Conservation (phyloP, 2,797 vertebrate genomes). For the Melanogrammus aeglefinus region DNA sequence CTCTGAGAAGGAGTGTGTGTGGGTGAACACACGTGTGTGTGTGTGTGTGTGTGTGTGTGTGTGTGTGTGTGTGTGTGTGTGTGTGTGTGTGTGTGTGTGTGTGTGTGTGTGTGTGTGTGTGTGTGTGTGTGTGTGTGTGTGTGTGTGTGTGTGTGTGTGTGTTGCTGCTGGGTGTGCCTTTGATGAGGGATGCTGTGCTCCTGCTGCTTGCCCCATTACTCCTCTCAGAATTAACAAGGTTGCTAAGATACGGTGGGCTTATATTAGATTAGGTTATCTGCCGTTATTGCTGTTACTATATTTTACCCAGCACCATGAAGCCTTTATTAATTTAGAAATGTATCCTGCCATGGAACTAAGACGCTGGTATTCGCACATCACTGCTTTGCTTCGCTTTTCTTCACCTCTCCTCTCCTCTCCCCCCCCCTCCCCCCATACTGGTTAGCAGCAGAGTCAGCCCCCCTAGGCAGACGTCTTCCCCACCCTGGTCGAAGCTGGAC, state of each 20-base stretch:
- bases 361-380: constrained; percentile 51
- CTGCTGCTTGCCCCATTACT: constrained; percentile 67
- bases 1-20: constrained; percentile 29
- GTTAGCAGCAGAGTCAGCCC: constrained; percentile 40
- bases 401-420: constrained; percentile 18
- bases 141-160: constrained; percentile 1
- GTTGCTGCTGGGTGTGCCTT: constrained; percentile 63
- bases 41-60: constrained; percentile 48
- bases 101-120: constrained; percentile 21
- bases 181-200: constrained; percentile 70
- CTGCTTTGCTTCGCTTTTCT: constrained; percentile 28
- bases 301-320: constrained; percentile 71
- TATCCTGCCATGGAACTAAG: constrained; percentile 69
- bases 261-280: constrained; percentile 81
- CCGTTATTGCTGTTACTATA: constrained; percentile 79
- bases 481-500: constrained; percentile 67
- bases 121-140: constrained; percentile 30
- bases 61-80: constrained; percentile 41
- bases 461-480: constrained; percentile 62
- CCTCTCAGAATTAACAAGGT: constrained; percentile 77
- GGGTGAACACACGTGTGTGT: constrained; percentile 55
- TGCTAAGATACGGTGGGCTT: constrained; percentile 80
- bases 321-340: constrained; percentile 77
- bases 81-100: constrained; percentile 55
- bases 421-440: not conserved